Base-by-base conservation (phyloP, 2,113 vertebrate species). In the Canis aureus region DNA sequence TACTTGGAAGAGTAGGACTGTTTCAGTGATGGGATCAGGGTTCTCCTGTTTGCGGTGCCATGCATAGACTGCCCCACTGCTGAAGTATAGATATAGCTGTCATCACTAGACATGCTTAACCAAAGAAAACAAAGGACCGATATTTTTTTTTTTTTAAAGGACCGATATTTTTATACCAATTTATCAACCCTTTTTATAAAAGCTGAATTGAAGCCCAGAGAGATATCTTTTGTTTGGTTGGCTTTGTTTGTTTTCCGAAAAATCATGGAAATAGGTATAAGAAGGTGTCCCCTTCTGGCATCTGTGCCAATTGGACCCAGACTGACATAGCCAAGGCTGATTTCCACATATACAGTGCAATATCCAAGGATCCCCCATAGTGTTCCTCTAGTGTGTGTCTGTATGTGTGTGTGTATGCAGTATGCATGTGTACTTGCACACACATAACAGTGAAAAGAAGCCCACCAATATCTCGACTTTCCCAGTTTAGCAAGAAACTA, bases 401-500 rank as follows among this genome's bases (percentile, higher is more conserved):
- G 5, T 9, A 1, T 32, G 8, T 60, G 9, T 83, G 11, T 84
- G 51, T 57, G n/a, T 20, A 4, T 5, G 2, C 17, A 27, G 27
- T 15, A 19, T 35, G 15, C 1, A 4, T 22, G 9, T 8, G 15
- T 5, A 1, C 32, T 1, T 23, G 4, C 4, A 32, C 10, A 23
- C 0, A 6, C 53, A 32, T 6, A 85, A 20, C 32, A 78, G 25
- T 60, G 19, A 78, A 55, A 90, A 86, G n/a, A 73, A 57, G 69
- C 8, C 23, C 5, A 38, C n/a, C 73, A 57, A 51, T 38, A 53
- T 43, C 35, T 87, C 32, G 17, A 43, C 27, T 60, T 66, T 20
- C n/a, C 25, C 59, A 35, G 64, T 32, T 32, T 23, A 38, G 5
- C 27, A 60, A 55, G 60, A 92, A 92, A n/a, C n/a, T 12, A 89